Conservation (phyloP, 2,888 invertebrate genomes). For the Perithous albicinctus region DNA sequence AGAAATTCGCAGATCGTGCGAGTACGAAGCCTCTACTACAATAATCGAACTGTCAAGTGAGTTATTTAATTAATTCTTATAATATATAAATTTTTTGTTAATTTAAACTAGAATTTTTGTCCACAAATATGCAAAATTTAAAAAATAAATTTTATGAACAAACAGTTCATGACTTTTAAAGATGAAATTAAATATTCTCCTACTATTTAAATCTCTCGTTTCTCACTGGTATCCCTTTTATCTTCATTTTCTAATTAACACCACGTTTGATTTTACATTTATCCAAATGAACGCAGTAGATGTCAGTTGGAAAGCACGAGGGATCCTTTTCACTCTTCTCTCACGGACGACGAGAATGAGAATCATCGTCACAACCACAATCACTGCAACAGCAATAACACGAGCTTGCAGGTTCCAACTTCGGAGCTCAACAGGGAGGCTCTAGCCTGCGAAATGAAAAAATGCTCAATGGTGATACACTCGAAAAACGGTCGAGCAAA, state of each 20-base stretch:
- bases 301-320: constrained; percentile 58
- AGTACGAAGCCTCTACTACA: constrained; percentile 81
- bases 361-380: constrained; percentile 46
- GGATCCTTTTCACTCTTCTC: constrained; percentile 31
- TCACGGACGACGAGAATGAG: constrained; percentile 62
- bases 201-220: background rate
- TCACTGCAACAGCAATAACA: constrained; percentile 48
- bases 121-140: no score
- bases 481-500: constrained; percentile 70
- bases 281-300: constrained; percentile 40
- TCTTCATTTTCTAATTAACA: background rate
- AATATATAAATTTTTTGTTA: no score
- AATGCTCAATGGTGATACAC: constrained; percentile 68
- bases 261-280: background rate
- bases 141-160: no score
- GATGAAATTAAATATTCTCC: background rate
- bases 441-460: constrained; percentile 57
- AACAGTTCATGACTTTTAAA: background rate
- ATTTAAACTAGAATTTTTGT: no score
- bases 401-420: constrained; percentile 30
- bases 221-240: background rate
- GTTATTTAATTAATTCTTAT: constrained; percentile 38
- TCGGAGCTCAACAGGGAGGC: constrained; percentile 37
- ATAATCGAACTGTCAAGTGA: constrained; percentile 72
- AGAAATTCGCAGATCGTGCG: constrained; percentile 85